phyloP scores from a whole-genome alignment of 2,888 invertebrate genomes.

The Odontocerum albicorne region DNA sequence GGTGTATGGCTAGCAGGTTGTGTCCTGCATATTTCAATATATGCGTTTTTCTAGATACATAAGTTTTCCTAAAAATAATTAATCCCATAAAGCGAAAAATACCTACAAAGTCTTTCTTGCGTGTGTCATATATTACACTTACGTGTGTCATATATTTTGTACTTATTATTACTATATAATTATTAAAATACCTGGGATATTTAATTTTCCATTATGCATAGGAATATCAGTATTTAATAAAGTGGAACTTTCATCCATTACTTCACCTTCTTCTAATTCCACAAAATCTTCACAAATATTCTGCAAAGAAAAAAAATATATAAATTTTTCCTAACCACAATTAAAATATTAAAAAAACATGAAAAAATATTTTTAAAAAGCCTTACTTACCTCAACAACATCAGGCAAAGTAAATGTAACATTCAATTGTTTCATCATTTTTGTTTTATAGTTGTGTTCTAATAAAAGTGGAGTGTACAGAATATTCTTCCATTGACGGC shows the following conservation, averaged over 20 bases:
- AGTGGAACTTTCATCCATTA: conserved; percentile 53
- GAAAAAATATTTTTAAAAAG: conserved; percentile 9
- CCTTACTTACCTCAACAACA: conserved; percentile 72
- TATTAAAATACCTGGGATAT: conserved; percentile 43
- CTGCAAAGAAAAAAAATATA: conserved; percentile 39
- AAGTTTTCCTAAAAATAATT: no score
- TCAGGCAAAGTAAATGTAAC: conserved; percentile 88
- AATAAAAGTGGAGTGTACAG: conserved; percentile 89
- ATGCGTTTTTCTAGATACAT: no score
- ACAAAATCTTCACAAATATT: conserved; percentile 56
- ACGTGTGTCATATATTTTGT: no score
- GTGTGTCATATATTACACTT: no score
- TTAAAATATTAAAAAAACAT: conserved; percentile 1
- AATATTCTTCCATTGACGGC: conserved; percentile 96
- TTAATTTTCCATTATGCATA: conserved; percentile 44
- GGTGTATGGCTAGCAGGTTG: no score
- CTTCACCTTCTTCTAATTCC: conserved; percentile 46
- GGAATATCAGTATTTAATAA: conserved; percentile 50
- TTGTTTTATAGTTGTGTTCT: conserved; percentile 86
- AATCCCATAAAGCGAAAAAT: no score
- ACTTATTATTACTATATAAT: background rate
- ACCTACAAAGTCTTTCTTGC: no score
- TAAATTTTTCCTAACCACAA: background rate
- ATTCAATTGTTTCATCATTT: conserved; percentile 79
- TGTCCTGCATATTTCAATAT: no score